Evolutionary conservation across 1,140 invertebrate genomes (phyloP).

Genomic region (Papilio helenus): DNA sequence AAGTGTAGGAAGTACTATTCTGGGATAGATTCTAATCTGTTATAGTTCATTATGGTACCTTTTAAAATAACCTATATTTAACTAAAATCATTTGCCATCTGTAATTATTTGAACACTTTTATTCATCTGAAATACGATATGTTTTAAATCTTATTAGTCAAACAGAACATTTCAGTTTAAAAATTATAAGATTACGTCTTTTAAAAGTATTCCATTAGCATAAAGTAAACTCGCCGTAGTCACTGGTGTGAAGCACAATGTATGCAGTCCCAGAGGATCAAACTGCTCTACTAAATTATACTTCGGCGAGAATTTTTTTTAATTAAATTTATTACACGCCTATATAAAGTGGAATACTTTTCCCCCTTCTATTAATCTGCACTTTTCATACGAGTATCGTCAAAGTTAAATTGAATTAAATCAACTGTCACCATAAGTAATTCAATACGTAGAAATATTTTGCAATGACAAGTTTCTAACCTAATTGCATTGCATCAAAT

Average conservation of each 20-base stretch:
- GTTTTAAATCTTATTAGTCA: too few species aligned
- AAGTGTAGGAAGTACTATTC: background rate
- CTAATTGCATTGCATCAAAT: too few species aligned
- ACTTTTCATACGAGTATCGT: background rate
- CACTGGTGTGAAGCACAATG: background rate
- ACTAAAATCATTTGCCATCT: background rate
- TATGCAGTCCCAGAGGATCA: background rate
- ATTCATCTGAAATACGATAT: too few species aligned
- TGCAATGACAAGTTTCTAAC: too few species aligned
- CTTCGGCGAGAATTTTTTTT: background rate
- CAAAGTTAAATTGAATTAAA: too few species aligned
- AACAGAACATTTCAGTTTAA: too few species aligned
- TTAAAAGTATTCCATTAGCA: background rate
- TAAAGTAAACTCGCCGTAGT: background rate
- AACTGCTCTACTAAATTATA: background rate
- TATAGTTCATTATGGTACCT: too few species aligned
- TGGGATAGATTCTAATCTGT: background rate
- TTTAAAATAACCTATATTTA: too few species aligned
- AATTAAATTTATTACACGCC: constrained; percentile 12
- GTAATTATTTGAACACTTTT: background rate
- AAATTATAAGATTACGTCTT: background rate
- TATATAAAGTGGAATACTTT: background rate
- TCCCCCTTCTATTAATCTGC: background rate
- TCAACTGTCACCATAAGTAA: too few species aligned
- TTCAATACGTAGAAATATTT: too few species aligned